Evolutionary conservation across 2,797 vertebrate species (phyloP), one percentile per base, ranked within the genome.

Genomic region (Serranus cabrilla): DNA sequence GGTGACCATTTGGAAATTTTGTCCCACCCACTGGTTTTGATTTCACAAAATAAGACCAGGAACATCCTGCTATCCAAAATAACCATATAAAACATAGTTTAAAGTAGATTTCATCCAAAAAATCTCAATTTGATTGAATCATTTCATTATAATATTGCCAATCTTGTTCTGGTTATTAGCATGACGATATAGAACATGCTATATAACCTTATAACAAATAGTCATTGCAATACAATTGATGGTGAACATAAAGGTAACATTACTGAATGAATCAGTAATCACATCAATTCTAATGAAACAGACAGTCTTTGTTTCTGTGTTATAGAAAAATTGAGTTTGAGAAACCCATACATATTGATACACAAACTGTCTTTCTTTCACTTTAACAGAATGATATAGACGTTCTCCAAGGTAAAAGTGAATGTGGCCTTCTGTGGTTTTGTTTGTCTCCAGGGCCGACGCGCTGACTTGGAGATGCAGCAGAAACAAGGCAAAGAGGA

Each of bases 391-490:
- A 27, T 42, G 13, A 52, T 14, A 11, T 37, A 1, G 49, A 57
- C 17, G 46, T n/a, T 37, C n/a, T 11, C 6, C 42, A n/a, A 4
- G 3, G 8, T 51, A 5, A 60, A 61, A 7, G 39, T 8, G 21
- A 20, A 9, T 6, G 4, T 25, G 11, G 6, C 52, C 54, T 62
- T 34, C 34, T 34, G 34, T 27, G 27, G 50, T 45, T 50, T 11
- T 25, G n/a, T 25, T 23, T 63, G 31, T 56, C 6, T 27, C 40
- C 76, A 99, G 98, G 98, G 97, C 17, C 96, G 96, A 65, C 95
- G 95, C 34, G 97, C 96, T 18, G 97, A 99, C 78, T 80, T 99
- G 91, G 97, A 98, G 78, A 92, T 99, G 94, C 95, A 96, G 71
- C 93, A 97, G 85, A 98, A 96, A 82, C 96, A 95, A 57, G 95